These are phyloP conservation scores for Drosophila colorata DNA, from an alignment of 2,888 invertebrate genomes.

Conservation along the genomic window DNA sequence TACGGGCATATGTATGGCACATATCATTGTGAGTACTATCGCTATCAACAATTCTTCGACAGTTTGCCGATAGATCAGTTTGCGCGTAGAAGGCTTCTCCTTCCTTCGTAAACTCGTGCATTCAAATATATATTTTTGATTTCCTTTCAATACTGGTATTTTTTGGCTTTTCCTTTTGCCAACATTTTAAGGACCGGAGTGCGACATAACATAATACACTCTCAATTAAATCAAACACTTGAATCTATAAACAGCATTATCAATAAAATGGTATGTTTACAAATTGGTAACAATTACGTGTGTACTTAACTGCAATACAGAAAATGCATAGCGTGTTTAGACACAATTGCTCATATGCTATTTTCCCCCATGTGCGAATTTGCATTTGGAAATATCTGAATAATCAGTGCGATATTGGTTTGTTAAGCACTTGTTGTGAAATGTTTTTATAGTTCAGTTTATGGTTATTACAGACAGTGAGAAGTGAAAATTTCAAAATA, in stretches of 20 bases:
- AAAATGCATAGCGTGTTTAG: background rate
- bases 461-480: background rate
- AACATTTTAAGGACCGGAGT: constrained; percentile 3
- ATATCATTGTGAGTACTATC: constrained; percentile 58
- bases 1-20: constrained; percentile 11
- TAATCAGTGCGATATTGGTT: background rate
- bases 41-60: constrained; percentile 79
- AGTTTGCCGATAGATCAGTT: constrained; percentile 82
- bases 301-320: too few relatives aligned
- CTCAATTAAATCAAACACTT: background rate
- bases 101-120: constrained; percentile 39
- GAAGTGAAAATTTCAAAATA: background rate
- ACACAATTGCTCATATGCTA: background rate
- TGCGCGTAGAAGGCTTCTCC: constrained; percentile 74
- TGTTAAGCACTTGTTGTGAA: background rate
- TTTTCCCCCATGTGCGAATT: background rate
- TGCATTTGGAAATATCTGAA: background rate
- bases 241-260: constrained; percentile 1
- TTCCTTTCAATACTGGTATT: background rate
- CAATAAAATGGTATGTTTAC: constrained; percentile 51
- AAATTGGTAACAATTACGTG: constrained; percentile 9
- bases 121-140: constrained; percentile 1
- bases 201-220: too few relatives aligned
- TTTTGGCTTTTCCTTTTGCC: background rate
- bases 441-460: background rate